Evolutionary conservation across 1,140 invertebrate species (phyloP), one percentile per base, ranked within the genome.

Genomic region (Patella vulgata): DNA sequence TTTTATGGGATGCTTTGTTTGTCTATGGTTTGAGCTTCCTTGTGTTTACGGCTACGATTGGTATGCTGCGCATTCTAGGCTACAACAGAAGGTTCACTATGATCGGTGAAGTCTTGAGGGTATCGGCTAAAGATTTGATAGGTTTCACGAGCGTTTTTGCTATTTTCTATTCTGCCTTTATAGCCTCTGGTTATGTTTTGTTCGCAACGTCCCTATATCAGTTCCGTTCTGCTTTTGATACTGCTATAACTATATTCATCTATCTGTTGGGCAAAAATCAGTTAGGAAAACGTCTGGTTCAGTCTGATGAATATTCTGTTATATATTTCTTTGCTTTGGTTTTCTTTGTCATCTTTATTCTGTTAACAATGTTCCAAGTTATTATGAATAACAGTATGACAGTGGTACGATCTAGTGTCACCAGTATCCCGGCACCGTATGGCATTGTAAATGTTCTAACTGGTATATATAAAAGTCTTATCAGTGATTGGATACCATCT

Each of bases 131-230:
- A 12, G 73, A 73, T 42, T 52, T 83, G 9, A 31, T 64, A 6
- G 71, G 68, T 14, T 83, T 82, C 57, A 44, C 60, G 25, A 39
- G 74, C 12, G 60, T 77, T 6, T 81, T 82, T 59, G 46, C 59
- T 17, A 74, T 80, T 6, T 53, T 81, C 19, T 73, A 78, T 44
- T 70, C 74, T 36, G 73, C 72, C 14, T 81, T 75, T 52, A 65
- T 72, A 14, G 21, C 57, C 0, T 66, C 68, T 46, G 72, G 72
- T 6, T 74, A 73, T 42, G 36, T 79, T 0, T 23, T 78, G 23
- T 81, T 80, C 63, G 63, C 67, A 1, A 54, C 51, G 25, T 42
- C 61, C 11, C 44, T 73, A 12, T 50, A 66, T 14, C 68, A 72
- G 25, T 81, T 74, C 63, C 68, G 63, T 52, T 56, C 68, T 11